A percentile compares a stretch with the other conserved stretches of the same genome.
These are phyloP conservation scores for Spea hammondii DNA, from an alignment of 2,797 vertebrate genomes.

Conservation along the genomic window DNA sequence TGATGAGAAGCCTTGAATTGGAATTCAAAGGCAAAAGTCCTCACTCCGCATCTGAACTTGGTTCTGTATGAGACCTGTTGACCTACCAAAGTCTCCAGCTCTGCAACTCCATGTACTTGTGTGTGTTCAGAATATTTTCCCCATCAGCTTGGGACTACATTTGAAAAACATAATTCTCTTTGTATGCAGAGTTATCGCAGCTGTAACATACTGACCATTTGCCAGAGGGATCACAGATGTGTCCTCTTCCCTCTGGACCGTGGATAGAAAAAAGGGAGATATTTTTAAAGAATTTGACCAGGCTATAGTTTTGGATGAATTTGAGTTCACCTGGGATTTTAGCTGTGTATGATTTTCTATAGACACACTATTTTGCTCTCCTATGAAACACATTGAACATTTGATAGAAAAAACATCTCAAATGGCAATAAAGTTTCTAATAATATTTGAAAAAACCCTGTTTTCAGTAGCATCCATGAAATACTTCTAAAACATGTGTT, in stretches of 20 bases:
- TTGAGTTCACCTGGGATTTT: constrained; percentile 51
- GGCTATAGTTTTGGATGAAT: constrained; percentile 47
- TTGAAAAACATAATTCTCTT: constrained; percentile 58
- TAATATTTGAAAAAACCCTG: constrained; percentile 53
- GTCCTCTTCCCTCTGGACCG: constrained; percentile 58
- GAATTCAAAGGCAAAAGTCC: constrained; percentile 33
- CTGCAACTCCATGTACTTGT: constrained; percentile 48
- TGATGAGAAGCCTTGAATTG: constrained; percentile 44
- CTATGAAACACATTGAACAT: constrained; percentile 51
- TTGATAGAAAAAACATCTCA: constrained; percentile 55
- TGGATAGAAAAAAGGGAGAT: constrained; percentile 34
- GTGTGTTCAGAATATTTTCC: constrained; percentile 56
- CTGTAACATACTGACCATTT: constrained; percentile 61
- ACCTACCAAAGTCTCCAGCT: constrained; percentile 39
- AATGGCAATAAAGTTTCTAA: constrained; percentile 44
- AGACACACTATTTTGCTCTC: constrained; percentile 55
- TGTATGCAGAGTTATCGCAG: constrained; percentile 66
- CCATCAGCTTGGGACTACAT: constrained; percentile 61
- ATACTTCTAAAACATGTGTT: constrained; percentile 45
- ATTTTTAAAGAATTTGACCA: constrained; percentile 50
- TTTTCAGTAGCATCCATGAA: constrained; percentile 41
- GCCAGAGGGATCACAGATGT: constrained; percentile 67
- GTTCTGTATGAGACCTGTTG: constrained; percentile 35
- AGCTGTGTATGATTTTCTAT: constrained; percentile 39
- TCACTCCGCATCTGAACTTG: constrained; percentile 36